Base-by-base conservation (phyloP, 2,888 invertebrate species). In the Eupithecia inturbata region DNA sequence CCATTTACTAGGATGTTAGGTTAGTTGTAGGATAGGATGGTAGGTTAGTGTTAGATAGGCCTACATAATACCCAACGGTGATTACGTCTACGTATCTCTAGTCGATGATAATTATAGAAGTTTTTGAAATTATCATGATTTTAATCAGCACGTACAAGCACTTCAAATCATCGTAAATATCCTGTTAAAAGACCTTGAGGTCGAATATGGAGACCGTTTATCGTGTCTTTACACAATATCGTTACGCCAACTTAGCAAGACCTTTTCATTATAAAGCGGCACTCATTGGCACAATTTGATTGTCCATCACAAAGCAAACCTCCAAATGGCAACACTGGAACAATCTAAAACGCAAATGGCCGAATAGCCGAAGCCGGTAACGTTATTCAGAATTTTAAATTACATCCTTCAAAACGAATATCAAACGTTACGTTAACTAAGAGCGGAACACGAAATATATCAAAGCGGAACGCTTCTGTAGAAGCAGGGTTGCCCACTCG, bases 391-490 rank as follows among this genome's bases (percentile, higher is more conserved):
- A 79, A 78, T 80, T 80, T 78, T 75, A 80, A 80, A 80, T 80
- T 80, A 79, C 79, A 78, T 73, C 76, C 75, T 77, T 81, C 80
- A 79, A 82, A 80, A 82, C 82, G 78, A 79, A 76, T 78, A 75
- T 77, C 57, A 78, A 78, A 78, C 78, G 78, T 77, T 70, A 77
- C 78, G 78, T 75, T 81, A 80, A 80, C 80, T 80, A 79, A 80
- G 79, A 80, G 74, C 80, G 80, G 80, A 80, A 80, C 80, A 84
- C 78, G 82, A 83, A 84, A 86, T 85, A 85, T 85, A 85, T 85
- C 84, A 85, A 84, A 82, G 81, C 82, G 81, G 80, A 80, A 78
- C 80, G 82, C 81, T 71, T 63, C 73, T 67, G 73, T 67, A 41
- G 71, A 66, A 36, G 39, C 67, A 71, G 76, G 75, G 76, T 28